phyloP scores from a whole-genome alignment of 1,140 invertebrate genomes.

The Trichonephila clavipes region DNA sequence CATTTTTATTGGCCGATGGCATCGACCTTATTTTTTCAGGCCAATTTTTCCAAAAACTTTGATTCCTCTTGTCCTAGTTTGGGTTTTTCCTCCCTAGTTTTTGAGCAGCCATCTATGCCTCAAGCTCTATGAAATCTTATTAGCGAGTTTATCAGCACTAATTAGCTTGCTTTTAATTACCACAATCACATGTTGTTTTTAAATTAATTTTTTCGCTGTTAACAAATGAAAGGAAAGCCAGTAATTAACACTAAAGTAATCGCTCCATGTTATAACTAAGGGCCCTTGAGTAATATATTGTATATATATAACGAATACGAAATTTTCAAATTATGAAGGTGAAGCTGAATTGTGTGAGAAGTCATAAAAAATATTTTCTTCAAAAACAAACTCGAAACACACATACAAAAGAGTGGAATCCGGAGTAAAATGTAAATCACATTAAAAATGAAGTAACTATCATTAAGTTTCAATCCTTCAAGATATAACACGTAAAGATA shows the following conservation, averaged over 20 bases:
- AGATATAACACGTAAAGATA: no score
- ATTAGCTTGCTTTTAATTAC: background rate
- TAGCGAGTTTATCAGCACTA: background rate
- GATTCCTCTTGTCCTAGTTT: background rate
- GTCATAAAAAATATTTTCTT: no score
- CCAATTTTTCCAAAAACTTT: background rate
- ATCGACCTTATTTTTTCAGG: background rate
- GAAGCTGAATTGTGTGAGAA: no score
- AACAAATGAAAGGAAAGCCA: background rate
- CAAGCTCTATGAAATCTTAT: background rate
- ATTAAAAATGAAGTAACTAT: no score
- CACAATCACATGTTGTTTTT: background rate
- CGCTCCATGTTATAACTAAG: background rate
- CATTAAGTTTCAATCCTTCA: no score
- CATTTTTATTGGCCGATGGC: background rate
- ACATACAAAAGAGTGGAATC: no score
- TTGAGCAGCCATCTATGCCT: background rate
- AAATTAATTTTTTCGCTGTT: background rate
- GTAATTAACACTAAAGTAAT: background rate
- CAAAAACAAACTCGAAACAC: no score
- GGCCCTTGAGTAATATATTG: background rate
- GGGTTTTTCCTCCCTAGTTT: constrained; percentile 9
- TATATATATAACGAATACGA: background rate
- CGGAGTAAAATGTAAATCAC: no score
- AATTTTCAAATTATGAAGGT: background rate